phyloP scores from a whole-genome alignment of 2,888 invertebrate genomes.

The Sarcophaga rosellei region DNA sequence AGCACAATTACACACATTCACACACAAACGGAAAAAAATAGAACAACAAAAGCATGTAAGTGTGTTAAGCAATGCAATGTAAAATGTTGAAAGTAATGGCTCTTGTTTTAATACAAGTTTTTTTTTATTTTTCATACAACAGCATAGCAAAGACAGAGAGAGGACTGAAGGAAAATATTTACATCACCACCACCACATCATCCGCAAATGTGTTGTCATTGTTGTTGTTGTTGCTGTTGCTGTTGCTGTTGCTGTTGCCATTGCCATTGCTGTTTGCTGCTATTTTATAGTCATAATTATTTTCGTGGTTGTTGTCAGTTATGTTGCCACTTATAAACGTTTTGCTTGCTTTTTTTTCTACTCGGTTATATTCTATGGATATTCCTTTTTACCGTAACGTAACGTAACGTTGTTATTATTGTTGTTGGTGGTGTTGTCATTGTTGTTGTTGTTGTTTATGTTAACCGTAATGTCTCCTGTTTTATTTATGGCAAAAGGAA shows the following conservation, averaged over 20 bases:
- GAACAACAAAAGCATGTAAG: too few species aligned
- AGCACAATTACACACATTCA: neutral
- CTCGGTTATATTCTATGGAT: neutral
- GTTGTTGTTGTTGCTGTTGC: too few species aligned
- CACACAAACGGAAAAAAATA: neutral
- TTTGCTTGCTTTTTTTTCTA: too few species aligned
- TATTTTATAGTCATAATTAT: slow-evolving; percentile 59
- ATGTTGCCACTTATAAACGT: slow-evolving; percentile 60
- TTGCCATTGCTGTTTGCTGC: neutral
- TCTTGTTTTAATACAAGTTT: neutral
- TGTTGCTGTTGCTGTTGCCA: too few species aligned
- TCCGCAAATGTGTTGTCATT: slow-evolving; percentile 38
- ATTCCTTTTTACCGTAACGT: neutral
- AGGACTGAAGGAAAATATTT: neutral
- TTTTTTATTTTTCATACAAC: too few species aligned
- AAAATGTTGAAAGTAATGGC: too few species aligned
- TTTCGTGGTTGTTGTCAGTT: slow-evolving; percentile 67
- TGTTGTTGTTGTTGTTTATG: slow-evolving; percentile 3
- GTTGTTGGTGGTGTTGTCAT: too few species aligned
- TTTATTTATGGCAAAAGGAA: slow-evolving; percentile 58
- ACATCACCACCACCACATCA: slow-evolving; percentile 25
- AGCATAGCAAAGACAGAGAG: too few species aligned
- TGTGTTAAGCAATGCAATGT: too few species aligned
- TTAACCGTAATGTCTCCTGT: slow-evolving; percentile 35
- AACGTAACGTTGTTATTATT: neutral